Evolutionary conservation across 53 echinoderm and acorn worm genomes (phyloP).

Genomic region (Echinometra lucunter): DNA sequence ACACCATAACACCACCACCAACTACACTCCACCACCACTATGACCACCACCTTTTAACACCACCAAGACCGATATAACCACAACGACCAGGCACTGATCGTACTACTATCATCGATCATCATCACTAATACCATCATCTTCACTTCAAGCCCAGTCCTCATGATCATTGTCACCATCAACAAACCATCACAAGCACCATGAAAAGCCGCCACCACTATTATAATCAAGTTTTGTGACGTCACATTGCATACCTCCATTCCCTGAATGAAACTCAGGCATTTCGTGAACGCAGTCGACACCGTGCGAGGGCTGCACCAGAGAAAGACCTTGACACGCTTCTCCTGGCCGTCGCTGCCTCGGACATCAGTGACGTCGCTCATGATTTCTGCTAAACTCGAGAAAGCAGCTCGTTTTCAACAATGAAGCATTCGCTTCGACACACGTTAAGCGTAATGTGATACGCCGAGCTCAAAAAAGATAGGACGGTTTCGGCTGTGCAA

Average conservation of each 20-base stretch:
- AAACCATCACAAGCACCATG: background rate
- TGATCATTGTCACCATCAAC: background rate
- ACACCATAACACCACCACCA: no score
- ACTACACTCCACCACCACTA: no score
- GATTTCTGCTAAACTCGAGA: background rate
- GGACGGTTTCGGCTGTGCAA: no score
- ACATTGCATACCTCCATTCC: conserved; percentile 54
- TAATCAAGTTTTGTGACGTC: no score
- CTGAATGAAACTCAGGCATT: conserved; percentile 65
- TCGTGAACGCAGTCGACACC: conserved; percentile 74
- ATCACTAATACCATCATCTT: background rate
- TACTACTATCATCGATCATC: no score
- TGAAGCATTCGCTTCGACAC: background rate
- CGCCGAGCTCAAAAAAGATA: no score
- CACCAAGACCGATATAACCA: no score
- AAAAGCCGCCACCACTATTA: background rate
- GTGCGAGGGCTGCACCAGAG: conserved; percentile 81
- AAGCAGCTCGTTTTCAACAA: background rate
- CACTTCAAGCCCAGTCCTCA: background rate
- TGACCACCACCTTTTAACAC: no score
- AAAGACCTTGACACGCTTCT: conserved; percentile 59
- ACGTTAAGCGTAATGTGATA: background rate
- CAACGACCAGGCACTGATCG: background rate
- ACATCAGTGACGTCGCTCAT: background rate
- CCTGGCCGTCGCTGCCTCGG: background rate